Percentiles rank a stretch among this genome's conserved stretches.
phyloP scores from a whole-genome alignment of 2,888 invertebrate genomes.

The Tipula lateralis region DNA sequence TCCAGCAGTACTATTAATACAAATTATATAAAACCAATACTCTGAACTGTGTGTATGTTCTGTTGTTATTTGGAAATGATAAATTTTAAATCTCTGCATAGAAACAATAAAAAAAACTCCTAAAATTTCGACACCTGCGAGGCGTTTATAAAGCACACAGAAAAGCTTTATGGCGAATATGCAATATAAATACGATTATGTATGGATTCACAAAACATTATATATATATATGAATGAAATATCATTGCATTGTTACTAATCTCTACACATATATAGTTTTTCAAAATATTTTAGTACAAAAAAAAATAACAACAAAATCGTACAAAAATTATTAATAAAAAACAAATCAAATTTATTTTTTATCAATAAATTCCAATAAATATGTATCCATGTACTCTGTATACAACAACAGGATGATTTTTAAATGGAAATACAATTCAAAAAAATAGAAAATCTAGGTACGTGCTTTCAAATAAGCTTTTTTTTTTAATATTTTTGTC shows the following conservation, averaged over 20 bases:
- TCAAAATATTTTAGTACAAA: neutral
- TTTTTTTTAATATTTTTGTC: neutral
- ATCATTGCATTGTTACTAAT: neutral
- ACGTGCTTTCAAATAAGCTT: neutral
- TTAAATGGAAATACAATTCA: constrained; percentile 15
- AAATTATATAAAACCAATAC: neutral
- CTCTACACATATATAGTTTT: neutral
- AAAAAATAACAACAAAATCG: neutral
- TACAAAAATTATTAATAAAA: neutral
- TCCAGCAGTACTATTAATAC: neutral
- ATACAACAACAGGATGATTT: neutral
- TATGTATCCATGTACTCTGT: neutral
- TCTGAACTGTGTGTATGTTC: neutral
- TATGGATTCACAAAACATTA: neutral
- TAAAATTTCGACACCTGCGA: neutral
- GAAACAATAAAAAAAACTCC: neutral
- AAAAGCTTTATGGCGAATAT: neutral
- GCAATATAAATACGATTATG: neutral
- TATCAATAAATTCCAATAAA: constrained; percentile 24
- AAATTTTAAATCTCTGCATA: constrained; percentile 9
- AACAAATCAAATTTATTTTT: neutral
- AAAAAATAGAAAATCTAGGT: neutral
- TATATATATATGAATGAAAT: neutral
- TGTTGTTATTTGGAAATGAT: neutral
- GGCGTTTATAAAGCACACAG: neutral